These are phyloP conservation scores for Alentia gelatinosa DNA, from an alignment of 2,888 invertebrate species.

Conservation along the genomic window DNA sequence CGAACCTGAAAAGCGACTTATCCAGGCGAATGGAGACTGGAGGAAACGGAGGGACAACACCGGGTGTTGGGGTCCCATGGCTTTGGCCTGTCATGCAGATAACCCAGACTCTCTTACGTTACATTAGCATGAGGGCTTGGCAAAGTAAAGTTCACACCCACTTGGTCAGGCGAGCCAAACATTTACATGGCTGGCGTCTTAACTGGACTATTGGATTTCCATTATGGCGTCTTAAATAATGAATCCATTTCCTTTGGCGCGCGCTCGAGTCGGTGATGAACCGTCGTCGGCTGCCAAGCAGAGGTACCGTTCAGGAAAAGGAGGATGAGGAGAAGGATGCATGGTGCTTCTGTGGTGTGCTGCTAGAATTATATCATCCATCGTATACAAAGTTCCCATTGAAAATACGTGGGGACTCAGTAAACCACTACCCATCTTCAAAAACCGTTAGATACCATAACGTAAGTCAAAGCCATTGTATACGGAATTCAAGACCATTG, in stretches of 20 bases:
- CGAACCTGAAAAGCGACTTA: conserved; percentile 11
- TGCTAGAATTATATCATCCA: too few species aligned
- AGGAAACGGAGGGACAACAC: not conserved
- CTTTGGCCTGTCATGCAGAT: not conserved
- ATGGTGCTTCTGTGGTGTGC: not conserved
- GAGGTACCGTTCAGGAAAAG: not conserved
- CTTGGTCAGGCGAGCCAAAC: conserved; percentile 40
- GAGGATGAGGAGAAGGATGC: not conserved
- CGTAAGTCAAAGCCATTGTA: too few species aligned
- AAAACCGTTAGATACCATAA: too few species aligned
- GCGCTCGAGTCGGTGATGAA: conserved; percentile 3
- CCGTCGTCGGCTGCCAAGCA: not conserved
- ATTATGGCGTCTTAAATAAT: conserved; percentile 36
- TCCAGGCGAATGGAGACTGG: not conserved
- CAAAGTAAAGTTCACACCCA: conserved; percentile 39
- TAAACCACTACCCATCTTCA: too few species aligned
- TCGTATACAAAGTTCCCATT: too few species aligned
- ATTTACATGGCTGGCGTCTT: conserved; percentile 24
- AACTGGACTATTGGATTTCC: conserved; percentile 43
- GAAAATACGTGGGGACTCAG: too few species aligned
- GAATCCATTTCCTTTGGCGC: conserved; percentile 17
- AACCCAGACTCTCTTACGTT: not conserved
- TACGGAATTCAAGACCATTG: too few species aligned
- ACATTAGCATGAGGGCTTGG: not conserved
- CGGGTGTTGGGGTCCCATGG: not conserved